Evolutionary conservation across 2,113 vertebrate species (phyloP), one percentile per base, ranked within the genome.

Genomic region (Strigops habroptila): DNA sequence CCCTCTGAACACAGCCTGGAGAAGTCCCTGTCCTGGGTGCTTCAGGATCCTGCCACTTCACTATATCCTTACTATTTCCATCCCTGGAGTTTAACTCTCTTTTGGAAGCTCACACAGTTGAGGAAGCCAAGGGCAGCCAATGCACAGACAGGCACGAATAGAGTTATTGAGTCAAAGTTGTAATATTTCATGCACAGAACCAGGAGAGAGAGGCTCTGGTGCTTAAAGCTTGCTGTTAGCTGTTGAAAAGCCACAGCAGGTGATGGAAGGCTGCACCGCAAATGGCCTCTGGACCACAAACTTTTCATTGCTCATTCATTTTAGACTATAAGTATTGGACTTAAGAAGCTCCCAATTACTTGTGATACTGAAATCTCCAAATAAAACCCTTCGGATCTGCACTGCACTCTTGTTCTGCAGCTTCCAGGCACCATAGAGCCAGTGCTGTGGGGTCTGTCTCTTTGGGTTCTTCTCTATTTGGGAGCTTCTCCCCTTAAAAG

Each of bases 81-180:
- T 46, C 68, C 78, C 91, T 52, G 53, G 41, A 84, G 37, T 31
- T 83, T 41, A 93, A 57, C 46, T 39, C 51, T 39, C 25, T 55
- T 74, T 64, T 74, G 78, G 89, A 88, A 96, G 92, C 69, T 75
- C 76, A 92, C 73, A 87, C 22, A 13, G 1, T 31, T 49, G 91
- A 88, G 76, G 67, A 93, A 97, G 94, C 80, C 91, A 89, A 94
- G 85, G 89, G 90, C 80, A 97, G 90, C 73, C 91, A 96, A 96
- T 14, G 87, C 92, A 87, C 82, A 95, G 90, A 71, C 81, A 95
- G 94, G 87, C 86, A 97, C 80, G 75, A 94, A 94, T 68, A 90
- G 86, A 83, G 91, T 93, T 95, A 97, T 84, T 0, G 7, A 95
- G 91, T 88, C 90, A 94, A 74, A 90, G 86, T 86, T 7, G 0